Percentiles rank a stretch among this genome's conserved stretches.
phyloP scores from a whole-genome alignment of 2,797 vertebrate genomes.

The Tenualosa ilisha region DNA sequence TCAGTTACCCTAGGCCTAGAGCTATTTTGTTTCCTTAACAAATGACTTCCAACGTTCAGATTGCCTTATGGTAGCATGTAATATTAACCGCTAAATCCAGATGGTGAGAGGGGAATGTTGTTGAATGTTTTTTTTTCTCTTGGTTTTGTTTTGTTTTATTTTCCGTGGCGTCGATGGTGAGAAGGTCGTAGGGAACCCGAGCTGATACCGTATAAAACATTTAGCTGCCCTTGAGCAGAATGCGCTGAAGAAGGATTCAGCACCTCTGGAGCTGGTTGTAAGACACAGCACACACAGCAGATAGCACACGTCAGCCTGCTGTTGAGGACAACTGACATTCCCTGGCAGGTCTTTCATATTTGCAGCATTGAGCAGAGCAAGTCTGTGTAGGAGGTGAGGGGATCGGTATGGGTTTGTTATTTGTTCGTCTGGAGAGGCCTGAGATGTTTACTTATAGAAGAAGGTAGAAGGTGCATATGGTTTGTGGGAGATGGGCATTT shows the following conservation, averaged over 20 bases:
- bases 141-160: no score
- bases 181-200: not conserved
- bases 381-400: not conserved
- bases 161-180: not conserved
- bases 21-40: slow-evolving; percentile 14
- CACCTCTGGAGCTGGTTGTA: not conserved
- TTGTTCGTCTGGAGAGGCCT: not conserved
- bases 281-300: not conserved
- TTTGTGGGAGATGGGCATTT: not conserved
- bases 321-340: not conserved
- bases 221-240: not conserved
- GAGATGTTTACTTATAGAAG: not conserved
- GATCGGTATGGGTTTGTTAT: not conserved
- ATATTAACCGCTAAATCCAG: slow-evolving; percentile 12
- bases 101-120: slow-evolving; percentile 1
- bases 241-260: not conserved
- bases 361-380: not conserved
- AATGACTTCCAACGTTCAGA: slow-evolving; percentile 2
- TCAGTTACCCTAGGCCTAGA: not conserved
- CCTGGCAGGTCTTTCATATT: not conserved
- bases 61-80: slow-evolving; percentile 14
- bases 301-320: not conserved
- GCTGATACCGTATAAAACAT: not conserved
- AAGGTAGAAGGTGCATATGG: not conserved
- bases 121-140: not conserved